Base-by-base conservation (phyloP, 2,888 invertebrate species). In the Drosophila subquinaria region DNA sequence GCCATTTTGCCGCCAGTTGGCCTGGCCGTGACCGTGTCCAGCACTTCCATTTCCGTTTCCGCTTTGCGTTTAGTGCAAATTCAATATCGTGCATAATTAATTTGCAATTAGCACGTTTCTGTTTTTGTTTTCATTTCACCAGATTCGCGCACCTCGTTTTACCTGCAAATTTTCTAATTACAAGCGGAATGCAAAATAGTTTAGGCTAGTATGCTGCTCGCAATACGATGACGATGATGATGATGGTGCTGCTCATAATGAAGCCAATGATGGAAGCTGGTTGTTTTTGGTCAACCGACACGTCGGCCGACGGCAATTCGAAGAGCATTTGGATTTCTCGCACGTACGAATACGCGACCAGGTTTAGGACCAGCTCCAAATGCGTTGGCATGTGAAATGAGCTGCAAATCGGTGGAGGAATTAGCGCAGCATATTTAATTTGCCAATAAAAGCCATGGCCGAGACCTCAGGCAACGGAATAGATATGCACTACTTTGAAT, bases 51-150 rank as follows among this genome's bases (percentile, higher is more conserved):
- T 62, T 62, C 64, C 52, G 64, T 60, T 62, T 62, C 30, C 52
- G 42, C 42, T 61, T 81, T 81, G 62, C 87, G 82, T 89, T 91
- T 91, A 90, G 82, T 76, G 81, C 88, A 91, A 91, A 91, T 90
- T 91, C 92, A 92, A 92, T 92, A 92, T 91, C 83, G 69, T 92
- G 92, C 91, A 92, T 92, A 91, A 92, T 92, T 92, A 92, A 92
- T 92, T 87, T 92, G 92, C 91, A 92, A 92, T 92, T 92, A 92
- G 92, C 92, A 92, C 92, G 91, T 87, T 91, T 80, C 84, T 89
- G 89, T 87, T 90, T 90, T 88, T 81, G 86, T 83, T 88, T 88
- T 81, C 73, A 67, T 76, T 70, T 69, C 69, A 69, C 59, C 73
- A 70, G 71, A 69, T 69, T 74, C 69, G 76, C 81, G 73, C 77